Conservation (phyloP, 2,888 invertebrate species). For the Lycaena phlaeas region DNA sequence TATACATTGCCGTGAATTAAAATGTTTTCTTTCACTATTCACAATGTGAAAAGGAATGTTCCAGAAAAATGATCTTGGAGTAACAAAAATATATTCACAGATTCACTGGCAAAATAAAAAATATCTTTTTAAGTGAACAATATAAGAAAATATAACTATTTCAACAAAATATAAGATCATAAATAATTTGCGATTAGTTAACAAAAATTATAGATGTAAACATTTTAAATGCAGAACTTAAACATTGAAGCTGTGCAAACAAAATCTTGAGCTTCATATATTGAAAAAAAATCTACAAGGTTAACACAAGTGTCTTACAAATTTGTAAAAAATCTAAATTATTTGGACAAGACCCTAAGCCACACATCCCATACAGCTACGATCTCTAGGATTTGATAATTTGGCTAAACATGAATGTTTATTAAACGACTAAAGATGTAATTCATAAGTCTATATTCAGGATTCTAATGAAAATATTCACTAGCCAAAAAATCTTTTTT, state of each 20-base stretch:
- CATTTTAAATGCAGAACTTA: slow-evolving; percentile 24
- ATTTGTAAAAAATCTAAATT: slow-evolving; percentile 1
- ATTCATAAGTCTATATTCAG: too few species aligned
- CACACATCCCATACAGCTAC: background rate
- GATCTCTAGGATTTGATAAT: background rate
- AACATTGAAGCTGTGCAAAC: slow-evolving; percentile 9
- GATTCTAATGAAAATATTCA: too few species aligned
- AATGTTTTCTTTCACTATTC: slow-evolving; percentile 19
- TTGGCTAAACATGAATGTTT: too few species aligned
- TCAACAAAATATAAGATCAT: too few species aligned
- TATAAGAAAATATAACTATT: slow-evolving; percentile 4
- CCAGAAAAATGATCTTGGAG: slow-evolving; percentile 12
- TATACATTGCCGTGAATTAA: slow-evolving; percentile 20
- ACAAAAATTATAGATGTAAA: too few species aligned
- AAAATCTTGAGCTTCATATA: background rate
- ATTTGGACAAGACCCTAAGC: slow-evolving; percentile 1
- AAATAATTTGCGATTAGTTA: too few species aligned
- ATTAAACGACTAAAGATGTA: too few species aligned
- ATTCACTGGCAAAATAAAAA: background rate
- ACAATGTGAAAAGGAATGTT: slow-evolving; percentile 27
- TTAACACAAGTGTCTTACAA: background rate
- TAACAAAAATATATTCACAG: background rate
- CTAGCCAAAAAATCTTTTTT: too few species aligned
- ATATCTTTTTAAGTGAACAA: too few species aligned
- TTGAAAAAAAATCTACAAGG: background rate